Conservation (phyloP, 2,113 vertebrate species). For the Rousettus leschenaultii region DNA sequence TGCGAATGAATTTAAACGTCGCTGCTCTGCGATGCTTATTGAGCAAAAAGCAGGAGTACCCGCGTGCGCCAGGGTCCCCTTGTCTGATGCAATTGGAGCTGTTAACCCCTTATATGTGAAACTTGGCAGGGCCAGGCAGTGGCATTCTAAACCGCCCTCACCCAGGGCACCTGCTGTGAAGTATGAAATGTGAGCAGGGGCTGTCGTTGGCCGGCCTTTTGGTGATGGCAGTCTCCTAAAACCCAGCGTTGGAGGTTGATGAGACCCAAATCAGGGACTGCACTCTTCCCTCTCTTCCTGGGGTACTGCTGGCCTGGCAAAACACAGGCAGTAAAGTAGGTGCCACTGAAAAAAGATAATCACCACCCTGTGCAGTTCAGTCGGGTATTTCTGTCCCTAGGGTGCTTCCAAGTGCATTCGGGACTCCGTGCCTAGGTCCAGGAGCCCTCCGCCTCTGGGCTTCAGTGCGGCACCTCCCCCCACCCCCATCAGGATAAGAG, state of each 20-base stretch:
- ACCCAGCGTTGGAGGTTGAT: not conserved
- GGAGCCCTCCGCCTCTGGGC: fast-evolving
- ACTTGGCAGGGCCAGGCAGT: not conserved
- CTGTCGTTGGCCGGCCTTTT: not conserved
- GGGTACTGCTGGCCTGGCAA: not conserved
- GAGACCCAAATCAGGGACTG: not conserved
- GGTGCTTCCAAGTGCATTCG: not conserved
- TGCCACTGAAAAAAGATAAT: not conserved
- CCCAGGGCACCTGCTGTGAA: not conserved
- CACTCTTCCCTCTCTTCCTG: not conserved
- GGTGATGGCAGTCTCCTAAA: not conserved
- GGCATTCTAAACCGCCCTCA: not conserved
- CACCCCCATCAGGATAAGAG: fast-evolving
- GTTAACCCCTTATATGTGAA: not conserved
- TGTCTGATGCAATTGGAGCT: not conserved
- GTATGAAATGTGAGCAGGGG: not conserved
- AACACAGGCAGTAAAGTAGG: not conserved
- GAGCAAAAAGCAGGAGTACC: not conserved
- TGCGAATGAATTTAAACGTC: not conserved
- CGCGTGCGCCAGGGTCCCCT: fast-evolving
- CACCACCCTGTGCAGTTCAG: not conserved
- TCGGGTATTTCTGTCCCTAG: not conserved
- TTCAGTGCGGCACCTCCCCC: fast-evolving
- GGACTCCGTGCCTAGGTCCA: not conserved
- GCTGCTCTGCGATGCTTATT: not conserved